Evolutionary conservation across 2,888 invertebrate genomes (phyloP), one percentile per base, ranked within the genome.

Genomic region (Acanthosepion pharaonis): DNA sequence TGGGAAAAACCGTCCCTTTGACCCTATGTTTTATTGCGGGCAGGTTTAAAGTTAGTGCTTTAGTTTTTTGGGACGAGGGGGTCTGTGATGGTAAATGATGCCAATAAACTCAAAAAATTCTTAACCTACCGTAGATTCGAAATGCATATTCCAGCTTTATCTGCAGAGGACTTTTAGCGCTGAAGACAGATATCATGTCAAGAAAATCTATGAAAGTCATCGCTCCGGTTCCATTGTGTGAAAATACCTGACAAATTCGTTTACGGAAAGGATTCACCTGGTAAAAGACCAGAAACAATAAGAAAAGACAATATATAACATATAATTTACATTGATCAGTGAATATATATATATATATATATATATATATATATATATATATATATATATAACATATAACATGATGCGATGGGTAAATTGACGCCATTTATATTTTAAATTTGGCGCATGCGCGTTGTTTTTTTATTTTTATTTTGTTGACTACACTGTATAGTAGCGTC

Each of bases 161-260:
- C 95, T 96, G 96, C 95, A 97, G 97, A 0, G 97, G 97, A 33
- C 97, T 97, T 95, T 96, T 96, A 95, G 97, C 97, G 95, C 97
- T 97, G 96, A 97, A 97, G 9, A 97, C 97, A 1, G 97, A 97
- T 97, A 97, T 97, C 97, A 97, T 97, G 95, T 97, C 97, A 9
- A 97, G 96, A 95, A 97, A 97, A 95, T 97, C 97, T 95, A 97
- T 97, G 96, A 97, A 97, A 18, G 97, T 96, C 97, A 97, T 97
- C 33, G 96, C 95, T 18, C 97, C 97, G 96, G 96, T 97, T n/a
- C 96, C 96, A 91, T 95, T 95, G 4, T 97, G 96, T n/a, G 97
- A 97, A 95, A 97, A 97, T 49, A 97, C 97, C 93, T 97, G 96
- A 95, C 97, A 97, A 53, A 97, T 97, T 48, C 97, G 96, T 92